phyloP scores from a whole-genome alignment of 2,888 invertebrate genomes.

The Amphipoea oculea region DNA sequence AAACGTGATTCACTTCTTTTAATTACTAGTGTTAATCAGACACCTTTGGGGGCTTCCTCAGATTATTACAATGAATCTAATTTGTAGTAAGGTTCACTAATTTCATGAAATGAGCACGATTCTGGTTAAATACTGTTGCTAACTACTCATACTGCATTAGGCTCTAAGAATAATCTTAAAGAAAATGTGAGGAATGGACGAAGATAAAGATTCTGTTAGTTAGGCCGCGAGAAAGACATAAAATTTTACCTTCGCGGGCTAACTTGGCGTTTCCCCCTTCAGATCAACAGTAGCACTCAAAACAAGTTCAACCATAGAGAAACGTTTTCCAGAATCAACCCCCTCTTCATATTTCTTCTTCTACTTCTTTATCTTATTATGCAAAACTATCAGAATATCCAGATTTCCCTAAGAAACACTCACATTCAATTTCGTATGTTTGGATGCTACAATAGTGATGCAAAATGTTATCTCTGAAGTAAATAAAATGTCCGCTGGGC shows the following conservation, averaged over 20 bases:
- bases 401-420: neutral
- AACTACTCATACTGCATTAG: neutral
- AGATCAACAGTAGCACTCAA: neutral
- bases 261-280: no score
- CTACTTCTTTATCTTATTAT: no score
- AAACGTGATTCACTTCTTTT: slow-evolving; percentile 24
- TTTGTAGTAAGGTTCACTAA: slow-evolving; percentile 31
- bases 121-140: neutral
- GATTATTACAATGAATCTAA: slow-evolving; percentile 38
- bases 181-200: neutral
- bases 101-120: slow-evolving; percentile 3
- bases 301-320: neutral
- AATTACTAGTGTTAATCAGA: slow-evolving; percentile 31
- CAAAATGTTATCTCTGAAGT: neutral
- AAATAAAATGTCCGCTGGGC: neutral
- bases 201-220: neutral
- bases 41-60: slow-evolving; percentile 28
- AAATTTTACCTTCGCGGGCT: no score
- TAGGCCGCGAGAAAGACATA: no score
- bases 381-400: neutral
- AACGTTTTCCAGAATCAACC: neutral
- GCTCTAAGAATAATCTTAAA: neutral
- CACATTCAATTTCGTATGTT: neutral
- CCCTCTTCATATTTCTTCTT: no score
- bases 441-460: no score